Evolutionary conservation across 1,140 invertebrate genomes (phyloP), one percentile per base, ranked within the genome.

Genomic region (Trissolcus basalis): DNA sequence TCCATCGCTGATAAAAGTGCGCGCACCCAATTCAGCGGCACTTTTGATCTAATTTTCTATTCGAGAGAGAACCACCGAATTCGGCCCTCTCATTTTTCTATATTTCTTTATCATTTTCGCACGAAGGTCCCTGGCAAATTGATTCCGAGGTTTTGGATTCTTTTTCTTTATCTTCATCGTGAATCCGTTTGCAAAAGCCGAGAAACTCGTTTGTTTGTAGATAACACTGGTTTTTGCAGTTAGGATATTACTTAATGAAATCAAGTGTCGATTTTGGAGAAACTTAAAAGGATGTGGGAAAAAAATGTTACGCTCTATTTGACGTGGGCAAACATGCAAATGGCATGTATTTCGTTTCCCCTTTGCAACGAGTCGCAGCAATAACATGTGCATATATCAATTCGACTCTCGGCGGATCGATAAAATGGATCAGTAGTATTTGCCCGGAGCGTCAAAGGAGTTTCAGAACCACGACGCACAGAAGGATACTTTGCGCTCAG

Each of bases 391-490:
- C 55, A 67, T 67, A 76, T 65, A 76, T 76, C 65, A 70, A 76
- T 69, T 76, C 54, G 45, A 55, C 33, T 65, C 2, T n/a, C 54
- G 15, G 59, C 39, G 41, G 60, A 77, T 71, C 61, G 74, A 77
- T 77, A 70, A 70, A 70, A 67, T 14, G 67, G 61, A 76, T 76
- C 73, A 60, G 67, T 76, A 76, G 67, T 70, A 70, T 76, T 76
- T 70, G 73, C 65, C 67, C 47, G 45, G 53, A 69, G 67, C 49
- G 51, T 61, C 56, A 64, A 49, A 60, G 55, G 49, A 76, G 73
- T 76, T 76, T 77, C 63, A 69, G 45, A 67, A 36, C n/a, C 54
- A 54, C 45, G 56, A 35, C 8, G 44, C 32, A 45, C 51, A 58
- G 63, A 77, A 63, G 71, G 68, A 65, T 67, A 77, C 68, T 77